phyloP scores from a whole-genome alignment of 2,888 invertebrate genomes.

The Micoletzkya japonica region DNA sequence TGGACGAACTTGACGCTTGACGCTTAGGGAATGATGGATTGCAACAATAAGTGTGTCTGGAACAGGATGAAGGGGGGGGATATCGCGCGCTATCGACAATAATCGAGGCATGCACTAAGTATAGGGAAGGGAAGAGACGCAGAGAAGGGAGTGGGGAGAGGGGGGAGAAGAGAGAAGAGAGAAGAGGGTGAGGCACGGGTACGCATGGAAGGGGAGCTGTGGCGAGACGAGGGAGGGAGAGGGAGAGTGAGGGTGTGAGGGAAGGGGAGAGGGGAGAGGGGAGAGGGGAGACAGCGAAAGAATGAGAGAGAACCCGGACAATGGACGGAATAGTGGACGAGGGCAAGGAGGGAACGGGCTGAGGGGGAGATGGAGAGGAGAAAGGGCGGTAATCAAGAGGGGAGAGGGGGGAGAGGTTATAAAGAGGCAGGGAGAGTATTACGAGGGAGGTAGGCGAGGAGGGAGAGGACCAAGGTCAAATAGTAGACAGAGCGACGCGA shows the following conservation, averaged over 20 bases:
- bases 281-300: not conserved
- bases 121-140: too few species aligned
- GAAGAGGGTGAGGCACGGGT: too few species aligned
- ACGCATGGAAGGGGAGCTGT: conserved; percentile 7
- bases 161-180: too few species aligned
- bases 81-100: not conserved
- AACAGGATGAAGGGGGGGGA: not conserved
- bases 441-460: too few species aligned
- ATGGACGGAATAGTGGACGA: not conserved
- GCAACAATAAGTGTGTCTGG: not conserved
- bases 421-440: not conserved
- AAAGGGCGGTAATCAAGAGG: not conserved
- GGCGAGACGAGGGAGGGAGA: not conserved
- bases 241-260: not conserved
- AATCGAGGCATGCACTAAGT: too few species aligned
- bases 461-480: too few species aligned
- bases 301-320: not conserved
- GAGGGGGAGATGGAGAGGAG: not conserved
- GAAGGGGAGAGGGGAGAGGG: not conserved
- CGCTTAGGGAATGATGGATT: not conserved
- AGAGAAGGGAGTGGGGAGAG: too few species aligned
- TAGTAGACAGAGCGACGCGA: too few species aligned
- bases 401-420: not conserved
- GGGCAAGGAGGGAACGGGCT: not conserved
- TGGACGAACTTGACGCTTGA: too few species aligned